A percentile compares a stretch with the other conserved stretches of the same genome.
phyloP scores from a whole-genome alignment of 2,888 invertebrate genomes.

The Andrena hattorfiana region DNA sequence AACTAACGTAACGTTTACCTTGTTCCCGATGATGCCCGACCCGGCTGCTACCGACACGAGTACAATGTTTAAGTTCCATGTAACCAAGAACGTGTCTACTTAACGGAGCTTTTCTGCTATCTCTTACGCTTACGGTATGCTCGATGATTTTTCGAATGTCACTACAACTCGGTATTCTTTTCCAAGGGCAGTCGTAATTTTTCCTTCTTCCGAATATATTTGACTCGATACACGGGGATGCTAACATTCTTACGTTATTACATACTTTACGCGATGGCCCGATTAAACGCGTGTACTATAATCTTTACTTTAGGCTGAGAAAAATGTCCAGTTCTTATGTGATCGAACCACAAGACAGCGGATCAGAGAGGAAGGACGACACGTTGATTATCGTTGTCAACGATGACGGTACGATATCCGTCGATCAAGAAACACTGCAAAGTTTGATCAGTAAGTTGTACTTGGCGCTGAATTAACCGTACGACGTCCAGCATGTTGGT shows the following conservation, averaged over 20 bases:
- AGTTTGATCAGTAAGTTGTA: slow-evolving; percentile 90
- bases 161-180: not conserved
- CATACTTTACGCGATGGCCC: not conserved
- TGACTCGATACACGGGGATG: not conserved
- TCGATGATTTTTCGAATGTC: slow-evolving; percentile 17
- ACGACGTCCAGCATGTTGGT: not conserved
- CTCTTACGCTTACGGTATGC: not conserved
- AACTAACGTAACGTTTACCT: not conserved
- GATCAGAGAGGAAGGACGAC: slow-evolving; percentile 87
- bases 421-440: slow-evolving; percentile 92
- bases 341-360: slow-evolving; percentile 79
- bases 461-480: not conserved
- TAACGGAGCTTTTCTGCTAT: slow-evolving; percentile 7
- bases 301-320: slow-evolving; percentile 37
- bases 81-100: slow-evolving; percentile 10
- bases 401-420: slow-evolving; percentile 93
- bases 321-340: slow-evolving; percentile 83
- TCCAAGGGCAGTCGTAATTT: slow-evolving; percentile 10
- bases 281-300: not conserved
- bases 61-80: not conserved
- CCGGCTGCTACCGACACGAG: not conserved
- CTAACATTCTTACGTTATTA: not conserved
- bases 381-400: slow-evolving; percentile 94
- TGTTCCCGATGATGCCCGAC: not conserved
- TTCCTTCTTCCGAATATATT: slow-evolving; percentile 3